Conservation (phyloP, 1,140 invertebrate species). For the Drosophila ironensis region DNA sequence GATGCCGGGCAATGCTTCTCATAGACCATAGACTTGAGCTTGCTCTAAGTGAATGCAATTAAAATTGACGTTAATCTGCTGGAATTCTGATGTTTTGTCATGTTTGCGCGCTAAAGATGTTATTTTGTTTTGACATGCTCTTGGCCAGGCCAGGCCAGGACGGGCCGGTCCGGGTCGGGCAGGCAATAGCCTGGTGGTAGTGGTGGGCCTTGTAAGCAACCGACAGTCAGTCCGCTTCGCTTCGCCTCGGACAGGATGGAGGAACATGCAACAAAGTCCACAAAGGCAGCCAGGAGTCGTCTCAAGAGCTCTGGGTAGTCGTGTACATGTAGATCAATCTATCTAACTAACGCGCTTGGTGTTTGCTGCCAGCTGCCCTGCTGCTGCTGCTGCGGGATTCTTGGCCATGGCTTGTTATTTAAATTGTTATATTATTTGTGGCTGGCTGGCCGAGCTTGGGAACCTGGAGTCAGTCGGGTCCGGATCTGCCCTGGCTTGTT, state of each 20-base stretch:
- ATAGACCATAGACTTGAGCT: constrained; percentile 60
- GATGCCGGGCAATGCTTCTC: constrained; percentile 50
- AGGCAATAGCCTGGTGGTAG: not conserved
- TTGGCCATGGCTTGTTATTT: constrained; percentile 73
- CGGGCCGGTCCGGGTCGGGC: not conserved
- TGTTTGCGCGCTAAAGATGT: constrained; percentile 80
- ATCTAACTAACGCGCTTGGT: constrained; percentile 80
- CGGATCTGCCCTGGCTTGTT: constrained; percentile 41
- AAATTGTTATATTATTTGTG: constrained; percentile 81
- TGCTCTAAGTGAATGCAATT: constrained; percentile 77
- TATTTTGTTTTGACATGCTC: constrained; percentile 80
- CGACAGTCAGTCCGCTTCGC: constrained; percentile 38
- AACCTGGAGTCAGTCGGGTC: constrained; percentile 47
- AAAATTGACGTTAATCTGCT: constrained; percentile 80
- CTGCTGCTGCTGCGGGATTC: constrained; percentile 22
- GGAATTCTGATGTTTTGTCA: constrained; percentile 80
- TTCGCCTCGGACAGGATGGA: constrained; percentile 26
- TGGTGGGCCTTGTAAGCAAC: constrained; percentile 38
- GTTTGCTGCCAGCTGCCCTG: constrained; percentile 40
- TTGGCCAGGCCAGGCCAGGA: constrained; percentile 44
- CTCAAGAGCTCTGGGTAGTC: constrained; percentile 56
- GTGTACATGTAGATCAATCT: constrained; percentile 80
- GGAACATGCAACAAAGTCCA: constrained; percentile 23
- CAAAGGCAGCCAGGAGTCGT: constrained; percentile 30
- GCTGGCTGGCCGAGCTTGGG: constrained; percentile 62